Conservation (phyloP, 2,113 vertebrate species). For the Hypocryptadius cinnamomeus region DNA sequence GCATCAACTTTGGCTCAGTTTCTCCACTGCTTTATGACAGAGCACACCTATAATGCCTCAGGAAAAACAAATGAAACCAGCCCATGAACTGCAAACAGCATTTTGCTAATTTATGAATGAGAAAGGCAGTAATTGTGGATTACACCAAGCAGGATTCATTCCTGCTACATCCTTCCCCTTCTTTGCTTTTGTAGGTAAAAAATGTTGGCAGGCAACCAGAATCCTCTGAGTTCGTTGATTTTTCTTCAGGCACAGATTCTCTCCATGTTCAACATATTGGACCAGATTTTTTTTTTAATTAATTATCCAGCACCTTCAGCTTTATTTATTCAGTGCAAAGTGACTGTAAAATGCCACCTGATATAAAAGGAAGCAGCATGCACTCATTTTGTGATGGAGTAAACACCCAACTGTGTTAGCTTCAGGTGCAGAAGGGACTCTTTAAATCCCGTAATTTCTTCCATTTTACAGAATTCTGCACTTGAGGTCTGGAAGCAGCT, state of each 20-base stretch:
- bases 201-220: background rate
- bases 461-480: background rate
- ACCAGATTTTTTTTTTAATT: conserved; percentile 16
- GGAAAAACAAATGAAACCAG: background rate
- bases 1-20: background rate
- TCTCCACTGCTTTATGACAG: background rate
- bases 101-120: background rate
- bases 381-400: background rate
- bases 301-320: conserved; percentile 43
- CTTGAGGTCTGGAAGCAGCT: background rate
- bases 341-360: conserved; percentile 21
- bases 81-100: background rate
- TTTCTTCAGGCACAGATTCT: background rate
- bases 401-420: background rate
- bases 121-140: background rate
- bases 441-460: background rate
- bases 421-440: background rate
- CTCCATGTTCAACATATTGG: background rate
- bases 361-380: background rate
- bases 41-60: background rate
- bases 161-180: background rate
- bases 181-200: background rate
- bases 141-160: background rate
- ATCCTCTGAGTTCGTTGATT: background rate
- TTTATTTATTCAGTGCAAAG: conserved; percentile 51